Percentiles rank a stretch among this genome's conserved stretches.
phyloP scores from a whole-genome alignment of 2,113 vertebrate genomes.

The Arenaria interpres region DNA sequence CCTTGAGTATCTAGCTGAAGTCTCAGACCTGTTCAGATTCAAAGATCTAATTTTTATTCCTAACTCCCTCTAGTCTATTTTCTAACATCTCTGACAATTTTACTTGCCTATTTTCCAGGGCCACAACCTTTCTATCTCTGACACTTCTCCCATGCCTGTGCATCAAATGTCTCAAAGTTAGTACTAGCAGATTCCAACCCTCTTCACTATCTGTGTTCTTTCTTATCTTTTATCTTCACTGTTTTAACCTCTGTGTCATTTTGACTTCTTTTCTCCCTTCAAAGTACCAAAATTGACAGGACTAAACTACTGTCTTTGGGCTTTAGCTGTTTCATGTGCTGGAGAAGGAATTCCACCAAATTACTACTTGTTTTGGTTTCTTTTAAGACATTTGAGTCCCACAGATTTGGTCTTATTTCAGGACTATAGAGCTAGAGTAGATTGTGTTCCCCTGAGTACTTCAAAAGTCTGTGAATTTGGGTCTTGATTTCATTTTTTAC shows the following conservation, averaged over 20 bases:
- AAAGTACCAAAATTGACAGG: neutral
- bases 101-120: neutral
- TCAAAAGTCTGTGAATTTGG: neutral
- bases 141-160: neutral
- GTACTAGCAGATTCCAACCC: neutral
- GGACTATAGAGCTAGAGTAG: neutral
- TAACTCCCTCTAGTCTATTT: neutral
- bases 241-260: slow-evolving; percentile 17
- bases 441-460: neutral
- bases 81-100: neutral
- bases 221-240: slow-evolving; percentile 16
- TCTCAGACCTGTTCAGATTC: neutral
- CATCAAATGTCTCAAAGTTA: neutral
- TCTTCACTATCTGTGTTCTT: neutral
- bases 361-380: neutral
- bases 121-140: neutral
- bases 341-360: neutral
- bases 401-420: neutral
- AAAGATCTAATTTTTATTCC: neutral
- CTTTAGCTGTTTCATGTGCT: neutral
- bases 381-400: neutral
- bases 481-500: neutral
- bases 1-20: neutral
- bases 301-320: neutral
- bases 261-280: slow-evolving; percentile 6